phyloP scores from a whole-genome alignment of 2,797 vertebrate species.

The Simalia tracyae region DNA sequence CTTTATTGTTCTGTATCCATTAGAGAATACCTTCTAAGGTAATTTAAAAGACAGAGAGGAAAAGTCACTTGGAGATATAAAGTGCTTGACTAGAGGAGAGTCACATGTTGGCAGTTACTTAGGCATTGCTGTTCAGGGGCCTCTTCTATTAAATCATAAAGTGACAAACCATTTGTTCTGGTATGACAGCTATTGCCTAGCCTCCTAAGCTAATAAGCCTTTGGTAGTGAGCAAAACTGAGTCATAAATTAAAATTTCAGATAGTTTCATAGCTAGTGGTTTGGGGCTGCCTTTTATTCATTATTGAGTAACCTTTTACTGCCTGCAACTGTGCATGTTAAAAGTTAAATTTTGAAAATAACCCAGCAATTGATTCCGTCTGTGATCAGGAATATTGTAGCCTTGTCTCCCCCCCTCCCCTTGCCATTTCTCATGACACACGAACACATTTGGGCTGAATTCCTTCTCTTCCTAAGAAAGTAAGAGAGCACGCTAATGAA shows the following conservation, averaged over 20 bases:
- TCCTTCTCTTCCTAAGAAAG: not conserved
- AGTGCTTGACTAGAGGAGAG: conserved; percentile 67
- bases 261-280: conserved; percentile 45
- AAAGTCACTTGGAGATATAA: conserved; percentile 71
- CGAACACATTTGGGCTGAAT: rapidly evolving
- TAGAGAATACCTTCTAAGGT: conserved; percentile 68
- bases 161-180: conserved; percentile 62
- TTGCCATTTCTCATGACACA: not conserved
- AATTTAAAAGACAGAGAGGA: conserved; percentile 40
- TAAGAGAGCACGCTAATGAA: not conserved
- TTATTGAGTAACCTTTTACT: conserved; percentile 29
- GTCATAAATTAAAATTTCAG: conserved; percentile 44
- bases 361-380: not conserved
- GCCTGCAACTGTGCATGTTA: conserved; percentile 4
- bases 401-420: not conserved
- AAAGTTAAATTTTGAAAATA: conserved; percentile 32
- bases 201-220: conserved; percentile 57
- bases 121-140: conserved; percentile 49
- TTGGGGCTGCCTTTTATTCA: conserved; percentile 45
- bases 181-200: conserved; percentile 36
- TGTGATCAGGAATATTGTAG: not conserved
- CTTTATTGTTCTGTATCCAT: conserved; percentile 72
- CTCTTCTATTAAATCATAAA: conserved; percentile 71
- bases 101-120: conserved; percentile 68
- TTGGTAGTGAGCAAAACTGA: conserved; percentile 50